Conservation (phyloP, 92 coral and sea anemone genomes). For the Phenganax subtilis region DNA sequence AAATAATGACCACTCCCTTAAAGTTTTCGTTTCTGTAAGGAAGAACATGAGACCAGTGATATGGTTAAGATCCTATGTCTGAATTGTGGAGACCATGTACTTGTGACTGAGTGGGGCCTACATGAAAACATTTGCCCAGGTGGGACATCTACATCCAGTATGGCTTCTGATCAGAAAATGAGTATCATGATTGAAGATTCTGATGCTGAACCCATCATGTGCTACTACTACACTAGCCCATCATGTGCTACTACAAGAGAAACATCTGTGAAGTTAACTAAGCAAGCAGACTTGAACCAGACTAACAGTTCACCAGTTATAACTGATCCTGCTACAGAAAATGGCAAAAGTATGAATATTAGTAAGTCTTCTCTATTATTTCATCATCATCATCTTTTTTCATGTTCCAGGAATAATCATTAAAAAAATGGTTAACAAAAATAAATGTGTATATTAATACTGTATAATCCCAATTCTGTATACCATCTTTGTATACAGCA, state of each 20-base stretch:
- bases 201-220: not conserved
- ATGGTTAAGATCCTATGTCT: slow-evolving; percentile 23
- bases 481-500: no score
- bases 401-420: not conserved
- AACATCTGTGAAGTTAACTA: not conserved
- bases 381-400: not conserved
- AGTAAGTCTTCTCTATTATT: no score
- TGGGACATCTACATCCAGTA: slow-evolving; percentile 6
- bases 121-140: slow-evolving; percentile 40
- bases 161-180: slow-evolving; percentile 7
- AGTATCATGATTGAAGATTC: slow-evolving; percentile 19
- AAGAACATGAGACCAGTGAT: not conserved
- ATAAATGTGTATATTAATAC: no score
- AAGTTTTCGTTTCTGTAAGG: not conserved
- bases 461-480: no score
- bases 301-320: no score
- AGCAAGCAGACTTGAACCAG: not conserved
- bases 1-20: no score
- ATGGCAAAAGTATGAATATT: no score
- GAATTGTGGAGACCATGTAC: slow-evolving; percentile 27
- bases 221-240: not conserved
- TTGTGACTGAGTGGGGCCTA: slow-evolving; percentile 25
- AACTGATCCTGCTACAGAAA: no score
- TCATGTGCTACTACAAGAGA: not conserved
- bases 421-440: no score